These are phyloP conservation scores for Drosophila ohnishii DNA, from an alignment of 1,140 invertebrate genomes.

Conservation along the genomic window DNA sequence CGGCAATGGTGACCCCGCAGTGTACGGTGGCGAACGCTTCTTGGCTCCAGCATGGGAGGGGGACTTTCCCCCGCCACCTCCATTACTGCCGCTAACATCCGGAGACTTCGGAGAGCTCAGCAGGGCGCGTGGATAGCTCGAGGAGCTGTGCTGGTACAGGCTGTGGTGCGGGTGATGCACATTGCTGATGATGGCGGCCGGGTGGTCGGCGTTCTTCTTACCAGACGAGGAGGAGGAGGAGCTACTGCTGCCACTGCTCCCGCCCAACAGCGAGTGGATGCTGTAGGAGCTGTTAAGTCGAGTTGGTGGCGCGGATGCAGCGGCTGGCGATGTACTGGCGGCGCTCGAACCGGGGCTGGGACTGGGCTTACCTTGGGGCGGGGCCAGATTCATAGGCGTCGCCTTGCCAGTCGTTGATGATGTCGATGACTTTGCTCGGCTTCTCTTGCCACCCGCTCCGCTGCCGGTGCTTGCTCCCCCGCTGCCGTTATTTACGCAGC, in stretches of 20 bases:
- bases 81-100: conserved; percentile 63
- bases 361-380: conserved; percentile 54
- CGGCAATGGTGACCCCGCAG: conserved; percentile 63
- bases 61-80: conserved; percentile 65
- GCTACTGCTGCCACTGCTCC: conserved; percentile 77
- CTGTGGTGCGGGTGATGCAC: conserved; percentile 62
- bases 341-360: conserved; percentile 26
- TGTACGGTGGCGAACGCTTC: conserved; percentile 77
- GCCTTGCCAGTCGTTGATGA: conserved; percentile 43
- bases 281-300: conserved; percentile 87
- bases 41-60: conserved; percentile 68
- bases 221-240: conserved; percentile 31
- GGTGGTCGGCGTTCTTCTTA: conserved; percentile 58
- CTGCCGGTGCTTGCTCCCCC: conserved; percentile 60
- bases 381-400: conserved; percentile 58
- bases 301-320: conserved; percentile 59
- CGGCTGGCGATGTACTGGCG: conserved; percentile 45
- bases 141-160: conserved; percentile 46
- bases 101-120: conserved; percentile 74
- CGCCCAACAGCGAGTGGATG: conserved; percentile 89
- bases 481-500: conserved; percentile 55
- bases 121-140: conserved; percentile 58
- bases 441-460: conserved; percentile 83
- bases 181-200: conserved; percentile 70
- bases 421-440: conserved; percentile 81